phyloP scores from a whole-genome alignment of 2,113 vertebrate genomes.

The Apistogramma diplotaenia region DNA sequence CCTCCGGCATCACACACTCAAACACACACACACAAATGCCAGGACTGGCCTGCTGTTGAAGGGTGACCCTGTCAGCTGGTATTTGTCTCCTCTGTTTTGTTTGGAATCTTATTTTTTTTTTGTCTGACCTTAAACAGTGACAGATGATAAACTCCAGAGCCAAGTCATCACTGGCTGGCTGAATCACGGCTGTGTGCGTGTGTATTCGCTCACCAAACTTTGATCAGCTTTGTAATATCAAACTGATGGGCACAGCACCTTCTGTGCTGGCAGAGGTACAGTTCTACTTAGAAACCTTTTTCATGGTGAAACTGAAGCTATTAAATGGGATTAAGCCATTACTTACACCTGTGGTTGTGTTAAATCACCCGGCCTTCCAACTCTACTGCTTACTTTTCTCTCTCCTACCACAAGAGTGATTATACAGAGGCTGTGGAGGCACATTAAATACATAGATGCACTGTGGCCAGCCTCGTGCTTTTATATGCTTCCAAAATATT shows the following conservation, averaged over 20 bases:
- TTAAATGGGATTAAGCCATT: background rate
- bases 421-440: slow-evolving; percentile 25
- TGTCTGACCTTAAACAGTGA: slow-evolving; percentile 53
- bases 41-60: slow-evolving; percentile 46
- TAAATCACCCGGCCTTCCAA: background rate
- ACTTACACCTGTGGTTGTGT: background rate
- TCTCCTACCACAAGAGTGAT: slow-evolving; percentile 17
- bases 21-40: slow-evolving; percentile 36
- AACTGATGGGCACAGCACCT: background rate
- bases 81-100: slow-evolving; percentile 45
- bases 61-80: slow-evolving; percentile 53
- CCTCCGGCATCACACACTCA: slow-evolving; percentile 9
- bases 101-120: slow-evolving; percentile 9
- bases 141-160: slow-evolving; percentile 43
- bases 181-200: background rate
- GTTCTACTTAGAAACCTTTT: background rate
- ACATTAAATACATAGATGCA: slow-evolving; percentile 55
- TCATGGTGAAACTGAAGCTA: background rate
- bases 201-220: background rate
- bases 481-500: slow-evolving; percentile 15
- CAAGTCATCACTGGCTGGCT: slow-evolving; percentile 13
- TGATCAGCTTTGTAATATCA: background rate
- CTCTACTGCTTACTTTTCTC: background rate
- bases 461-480: slow-evolving; percentile 10
- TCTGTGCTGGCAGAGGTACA: background rate